Evolutionary conservation across 2,888 invertebrate species (phyloP), one percentile per base, ranked within the genome.

Genomic region (Chrysotoxum bicinctum): DNA sequence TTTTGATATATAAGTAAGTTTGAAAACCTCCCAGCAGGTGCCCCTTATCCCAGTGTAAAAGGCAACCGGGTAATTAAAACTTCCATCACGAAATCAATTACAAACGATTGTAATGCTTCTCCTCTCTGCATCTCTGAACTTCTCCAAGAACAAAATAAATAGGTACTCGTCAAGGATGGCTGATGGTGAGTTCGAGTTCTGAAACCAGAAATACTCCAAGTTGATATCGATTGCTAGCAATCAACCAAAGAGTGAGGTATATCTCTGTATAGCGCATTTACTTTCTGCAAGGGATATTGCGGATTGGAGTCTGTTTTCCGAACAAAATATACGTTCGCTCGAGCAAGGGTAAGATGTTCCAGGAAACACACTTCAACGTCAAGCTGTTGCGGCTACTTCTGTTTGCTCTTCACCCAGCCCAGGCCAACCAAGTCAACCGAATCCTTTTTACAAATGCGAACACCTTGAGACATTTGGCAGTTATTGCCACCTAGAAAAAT

Each of bases 1-100:
- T 35, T 52, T 72, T 72, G 60, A 76, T 84, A 21, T 48, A 21
- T 12, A 6, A 19, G 9, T 48, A 60, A 72, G 45, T 74, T 48
- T 58, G 62, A 45, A 60, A 16, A 14, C n/a, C 30, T 19, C 30
- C 23, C 30, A 19, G 23, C 50, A 45, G 50, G 32, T 52, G 69
- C 75, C 52, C 72, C 40, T 43, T 72, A 62, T 56, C 52, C 64
- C 48, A 58, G 9, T 45, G 16, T 40, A 68, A 66, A 70, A 69
- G 77, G 64, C 70, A 74, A 66, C 66, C 75, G 45, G 68, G 76
- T 85, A 85, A 85, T 85, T 85, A 85, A 85, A 85, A 85, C 81
- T 85, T 85, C 81, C 85, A 85, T 85, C 85, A 85, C 85, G 85
- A 81, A 85, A 81, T 85, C 85, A 85, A 85, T 85, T 85, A 85